These are phyloP conservation scores for Helicolenus hilgendorfi DNA, from an alignment of 2,797 vertebrate genomes.

Conservation along the genomic window DNA sequence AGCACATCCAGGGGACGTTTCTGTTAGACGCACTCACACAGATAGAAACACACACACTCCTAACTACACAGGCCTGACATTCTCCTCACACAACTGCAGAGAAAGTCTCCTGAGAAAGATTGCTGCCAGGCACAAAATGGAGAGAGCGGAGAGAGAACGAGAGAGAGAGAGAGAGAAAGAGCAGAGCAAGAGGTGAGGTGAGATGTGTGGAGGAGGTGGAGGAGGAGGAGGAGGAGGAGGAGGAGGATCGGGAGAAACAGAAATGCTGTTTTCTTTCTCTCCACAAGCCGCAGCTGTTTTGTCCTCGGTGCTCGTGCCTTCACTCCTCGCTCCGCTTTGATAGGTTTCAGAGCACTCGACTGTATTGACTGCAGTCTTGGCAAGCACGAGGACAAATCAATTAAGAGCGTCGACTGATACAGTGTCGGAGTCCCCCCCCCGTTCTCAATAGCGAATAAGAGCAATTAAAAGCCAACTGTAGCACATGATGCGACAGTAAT, in stretches of 20 bases:
- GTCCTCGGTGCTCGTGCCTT: conserved; percentile 55
- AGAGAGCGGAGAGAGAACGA: conserved; percentile 40
- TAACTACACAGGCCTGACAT: conserved; percentile 77
- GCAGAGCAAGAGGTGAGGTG: conserved; percentile 73
- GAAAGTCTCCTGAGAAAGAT: conserved; percentile 81
- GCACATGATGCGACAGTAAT: conserved; percentile 86
- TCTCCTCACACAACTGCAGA: conserved; percentile 82
- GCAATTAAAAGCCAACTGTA: conserved; percentile 85
- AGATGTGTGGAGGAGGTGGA: neutral
- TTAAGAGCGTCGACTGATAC: conserved; percentile 81
- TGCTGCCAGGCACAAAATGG: conserved; percentile 82
- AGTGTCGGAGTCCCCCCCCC: conserved; percentile 50
- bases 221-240: neutral
- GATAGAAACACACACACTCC: conserved; percentile 26
- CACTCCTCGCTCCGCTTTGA: conserved; percentile 62
- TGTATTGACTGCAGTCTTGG: conserved; percentile 80
- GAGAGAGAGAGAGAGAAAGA: neutral
- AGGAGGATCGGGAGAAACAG: conserved; percentile 8
- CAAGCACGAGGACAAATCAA: conserved; percentile 83
- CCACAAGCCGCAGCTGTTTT: conserved; percentile 51
- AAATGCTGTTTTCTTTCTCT: conserved; percentile 49
- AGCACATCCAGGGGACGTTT: conserved; percentile 80
- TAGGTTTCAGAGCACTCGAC: conserved; percentile 75
- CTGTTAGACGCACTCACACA: conserved; percentile 9
- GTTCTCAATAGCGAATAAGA: conserved; percentile 75